A percentile compares a stretch with the other conserved stretches of the same genome.
These are phyloP conservation scores for Caenorhabditis panamensis DNA, from an alignment of 2,888 invertebrate species.

Conservation along the genomic window DNA sequence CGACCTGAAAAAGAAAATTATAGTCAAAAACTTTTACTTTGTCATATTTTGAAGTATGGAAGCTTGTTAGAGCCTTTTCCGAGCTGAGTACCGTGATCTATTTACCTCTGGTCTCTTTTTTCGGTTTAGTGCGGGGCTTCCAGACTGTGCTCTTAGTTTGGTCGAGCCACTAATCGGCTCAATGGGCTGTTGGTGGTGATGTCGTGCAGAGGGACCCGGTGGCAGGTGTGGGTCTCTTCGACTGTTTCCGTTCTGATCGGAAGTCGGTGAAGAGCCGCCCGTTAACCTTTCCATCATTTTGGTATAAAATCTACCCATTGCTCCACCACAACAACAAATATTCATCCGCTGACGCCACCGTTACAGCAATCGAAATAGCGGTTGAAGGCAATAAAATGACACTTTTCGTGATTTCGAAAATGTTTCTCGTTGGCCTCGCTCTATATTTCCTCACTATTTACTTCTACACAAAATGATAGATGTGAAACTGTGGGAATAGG, in stretches of 20 bases:
- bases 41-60: no score
- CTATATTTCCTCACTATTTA: conserved; percentile 25
- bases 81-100: no score
- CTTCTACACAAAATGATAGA: conserved; percentile 13
- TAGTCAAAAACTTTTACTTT: background rate
- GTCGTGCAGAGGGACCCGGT: conserved; percentile 17
- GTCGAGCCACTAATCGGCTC: conserved; percentile 37
- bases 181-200: conserved; percentile 27
- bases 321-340: conserved; percentile 59
- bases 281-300: conserved; percentile 63
- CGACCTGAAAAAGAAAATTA: conserved; percentile 55
- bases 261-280: conserved; percentile 49
- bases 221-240: background rate
- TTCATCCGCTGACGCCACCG: conserved; percentile 42
- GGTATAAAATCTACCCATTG: conserved; percentile 62
- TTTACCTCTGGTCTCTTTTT: conserved; percentile 59
- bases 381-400: background rate
- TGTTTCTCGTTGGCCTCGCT: background rate
- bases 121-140: conserved; percentile 51
- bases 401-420: conserved; percentile 44
- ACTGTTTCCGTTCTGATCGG: conserved; percentile 44
- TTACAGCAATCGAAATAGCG: conserved; percentile 4
- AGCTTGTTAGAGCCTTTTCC: no score
- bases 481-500: background rate
- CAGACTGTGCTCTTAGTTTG: conserved; percentile 58